Conservation (phyloP, 2,797 vertebrate genomes). For the Merluccius polli region DNA sequence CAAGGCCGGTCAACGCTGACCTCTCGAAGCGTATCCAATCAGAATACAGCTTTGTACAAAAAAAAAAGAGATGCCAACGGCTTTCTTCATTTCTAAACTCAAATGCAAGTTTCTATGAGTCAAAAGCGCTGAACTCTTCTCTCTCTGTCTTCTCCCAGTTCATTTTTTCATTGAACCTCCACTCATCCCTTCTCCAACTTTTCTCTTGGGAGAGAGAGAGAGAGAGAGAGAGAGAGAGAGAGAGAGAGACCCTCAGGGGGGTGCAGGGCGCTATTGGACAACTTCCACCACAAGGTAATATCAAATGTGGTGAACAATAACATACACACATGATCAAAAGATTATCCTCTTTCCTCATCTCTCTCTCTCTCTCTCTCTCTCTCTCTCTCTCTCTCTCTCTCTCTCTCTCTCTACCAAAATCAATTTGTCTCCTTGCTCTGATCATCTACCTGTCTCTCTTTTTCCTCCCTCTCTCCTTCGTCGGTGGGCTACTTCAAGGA, state of each 20-base stretch:
- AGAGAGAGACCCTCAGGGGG: conserved; percentile 6
- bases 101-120: no score
- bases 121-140: no score
- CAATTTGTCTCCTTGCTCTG: neutral
- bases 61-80: no score
- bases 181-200: neutral
- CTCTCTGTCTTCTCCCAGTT: no score
- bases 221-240: neutral
- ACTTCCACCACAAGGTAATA: neutral
- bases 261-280: neutral
- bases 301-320: neutral
- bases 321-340: neutral
- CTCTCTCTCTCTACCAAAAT: neutral
- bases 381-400: conserved; percentile 3
- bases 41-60: neutral
- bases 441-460: neutral
- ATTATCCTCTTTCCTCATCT: neutral
- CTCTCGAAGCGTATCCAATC: neutral
- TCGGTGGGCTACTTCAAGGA: conserved; percentile 21
- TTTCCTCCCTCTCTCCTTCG: neutral
- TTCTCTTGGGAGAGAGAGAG: no score
- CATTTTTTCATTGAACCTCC: no score
- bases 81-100: no score
- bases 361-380: neutral
- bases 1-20: neutral